Percentiles rank a stretch among this genome's conserved stretches.
These are phyloP conservation scores for Prunella himalayana DNA, from an alignment of 2,113 vertebrate genomes.

Conservation along the genomic window DNA sequence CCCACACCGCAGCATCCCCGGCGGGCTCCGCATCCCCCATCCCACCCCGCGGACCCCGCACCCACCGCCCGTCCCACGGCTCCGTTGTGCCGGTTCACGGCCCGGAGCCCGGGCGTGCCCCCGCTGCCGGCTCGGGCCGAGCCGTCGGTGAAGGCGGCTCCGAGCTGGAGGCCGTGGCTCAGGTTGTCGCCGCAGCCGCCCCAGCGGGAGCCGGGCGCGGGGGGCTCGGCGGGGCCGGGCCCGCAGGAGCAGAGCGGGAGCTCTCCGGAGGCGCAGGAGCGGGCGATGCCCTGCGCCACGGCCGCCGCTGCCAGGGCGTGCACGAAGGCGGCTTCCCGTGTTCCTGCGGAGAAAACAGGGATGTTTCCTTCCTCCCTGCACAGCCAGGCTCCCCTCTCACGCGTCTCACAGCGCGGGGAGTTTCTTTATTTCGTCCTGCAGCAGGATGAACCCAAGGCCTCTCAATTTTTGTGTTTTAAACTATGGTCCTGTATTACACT, in stretches of 20 bases:
- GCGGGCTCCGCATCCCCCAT: accelerated
- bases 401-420: background rate
- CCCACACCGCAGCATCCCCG: background rate
- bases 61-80: conserved; percentile 13
- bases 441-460: background rate
- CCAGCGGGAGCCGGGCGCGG: conserved; percentile 70
- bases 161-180: conserved; percentile 74
- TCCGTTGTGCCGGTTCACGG: conserved; percentile 76
- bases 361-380: background rate
- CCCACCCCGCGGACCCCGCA: background rate
- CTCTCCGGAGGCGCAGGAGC: conserved; percentile 70
- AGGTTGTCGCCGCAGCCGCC: conserved; percentile 80
- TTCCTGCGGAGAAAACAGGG: conserved; percentile 51
- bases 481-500: accelerated
- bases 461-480: background rate
- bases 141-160: conserved; percentile 71
- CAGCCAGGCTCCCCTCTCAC: accelerated
- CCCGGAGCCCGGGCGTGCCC: background rate
- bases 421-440: no score
- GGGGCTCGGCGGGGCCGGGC: conserved; percentile 54
- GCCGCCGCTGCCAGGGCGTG: conserved; percentile 71
- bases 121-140: conserved; percentile 49
- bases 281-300: conserved; percentile 64
- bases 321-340: conserved; percentile 75
- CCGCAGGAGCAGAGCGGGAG: conserved; percentile 75